Percentiles rank a stretch among this genome's conserved stretches.
Conservation (phyloP, 2,888 invertebrate genomes). For the Sinopyrophorus schimmeli region DNA sequence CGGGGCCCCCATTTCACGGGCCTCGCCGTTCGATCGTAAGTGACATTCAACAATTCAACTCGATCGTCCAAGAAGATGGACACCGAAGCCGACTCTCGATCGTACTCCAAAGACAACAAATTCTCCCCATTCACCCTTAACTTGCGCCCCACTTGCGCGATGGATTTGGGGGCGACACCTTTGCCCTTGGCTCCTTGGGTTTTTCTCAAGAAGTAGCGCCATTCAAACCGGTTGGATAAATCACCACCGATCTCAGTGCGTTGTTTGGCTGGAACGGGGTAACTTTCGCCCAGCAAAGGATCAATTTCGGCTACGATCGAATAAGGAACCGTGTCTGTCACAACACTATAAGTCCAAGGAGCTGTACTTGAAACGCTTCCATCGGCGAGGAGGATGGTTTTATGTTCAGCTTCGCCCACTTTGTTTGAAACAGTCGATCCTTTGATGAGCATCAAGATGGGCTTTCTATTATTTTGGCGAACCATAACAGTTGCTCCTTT, state of each 20-base stretch:
- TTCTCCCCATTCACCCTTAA: slow-evolving; percentile 90
- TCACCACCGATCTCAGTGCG: slow-evolving; percentile 88
- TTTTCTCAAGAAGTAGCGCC: slow-evolving; percentile 89
- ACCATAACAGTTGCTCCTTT: slow-evolving; percentile 89
- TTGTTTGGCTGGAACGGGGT: slow-evolving; percentile 89
- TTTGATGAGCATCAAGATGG: slow-evolving; percentile 83
- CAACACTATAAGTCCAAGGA: slow-evolving; percentile 86
- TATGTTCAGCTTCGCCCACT: slow-evolving; percentile 80
- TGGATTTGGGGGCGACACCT: slow-evolving; percentile 62
- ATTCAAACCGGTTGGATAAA: slow-evolving; percentile 90
- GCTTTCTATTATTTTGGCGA: slow-evolving; percentile 79
- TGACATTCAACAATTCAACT: slow-evolving; percentile 81
- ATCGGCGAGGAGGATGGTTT: slow-evolving; percentile 78
- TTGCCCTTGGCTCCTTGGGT: slow-evolving; percentile 67
- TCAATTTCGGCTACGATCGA: slow-evolving; percentile 87
- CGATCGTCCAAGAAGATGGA: slow-evolving; percentile 87
- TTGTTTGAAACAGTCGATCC: slow-evolving; percentile 83
- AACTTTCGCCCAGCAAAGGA: slow-evolving; percentile 85
- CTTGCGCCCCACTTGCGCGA: slow-evolving; percentile 84
- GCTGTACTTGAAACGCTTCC: slow-evolving; percentile 80
- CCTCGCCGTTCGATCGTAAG: slow-evolving; percentile 82
- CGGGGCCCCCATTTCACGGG: slow-evolving; percentile 85
- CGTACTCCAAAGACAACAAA: slow-evolving; percentile 87
- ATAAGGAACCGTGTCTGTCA: slow-evolving; percentile 90
- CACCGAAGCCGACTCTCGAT: slow-evolving; percentile 81